Evolutionary conservation across 2,797 vertebrate genomes (phyloP), one percentile per base, ranked within the genome.

Genomic region (Valencia hispanica): DNA sequence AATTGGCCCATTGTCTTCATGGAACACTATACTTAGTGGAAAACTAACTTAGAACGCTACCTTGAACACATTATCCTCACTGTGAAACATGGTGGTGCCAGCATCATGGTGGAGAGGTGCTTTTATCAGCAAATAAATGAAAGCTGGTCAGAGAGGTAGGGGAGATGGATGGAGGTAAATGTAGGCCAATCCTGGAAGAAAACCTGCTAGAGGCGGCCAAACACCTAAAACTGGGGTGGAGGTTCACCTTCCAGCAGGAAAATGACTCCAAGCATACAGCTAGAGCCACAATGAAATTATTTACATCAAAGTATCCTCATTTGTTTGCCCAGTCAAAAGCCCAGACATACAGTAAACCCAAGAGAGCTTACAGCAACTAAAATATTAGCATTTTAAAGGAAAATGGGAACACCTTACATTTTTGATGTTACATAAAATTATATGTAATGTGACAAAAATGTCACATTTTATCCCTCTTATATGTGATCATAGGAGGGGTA

Each of bases 391-490:
- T 61, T 61, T 61, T 61, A 18, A 34, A 61, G 12, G 20, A 61
- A 61, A 61, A 61, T 18, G 2, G 17, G 15, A 61, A 59, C 32
- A 59, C 57, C 30, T 59, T 32, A 32, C 5, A 59, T 59, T 30
- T 59, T 15, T 59, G 57, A 32, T 10, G 8, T 45, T 75, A 47
- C 65, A 72, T 66, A 47, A 45, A 2, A 75, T 25, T 75, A 68
- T 80, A 53, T 83, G 65, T 69, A n/a, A 70, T 82, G 73, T 79
- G 57, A 88, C 55, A 81, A 74, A 87, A n/a, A n/a, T n/a, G n/a
- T n/a, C n/a, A n/a, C n/a, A n/a, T n/a, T n/a, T n/a, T n/a, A n/a
- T n/a, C n/a, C n/a, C n/a, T n/a, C n/a, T n/a, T n/a, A n/a, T n/a
- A 68, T 89, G 78, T 74, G 84, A 48, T 74, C 65, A 86, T 75